phyloP scores from a whole-genome alignment of 2,797 vertebrate genomes.

The Phrynocephalus guinanensis region DNA sequence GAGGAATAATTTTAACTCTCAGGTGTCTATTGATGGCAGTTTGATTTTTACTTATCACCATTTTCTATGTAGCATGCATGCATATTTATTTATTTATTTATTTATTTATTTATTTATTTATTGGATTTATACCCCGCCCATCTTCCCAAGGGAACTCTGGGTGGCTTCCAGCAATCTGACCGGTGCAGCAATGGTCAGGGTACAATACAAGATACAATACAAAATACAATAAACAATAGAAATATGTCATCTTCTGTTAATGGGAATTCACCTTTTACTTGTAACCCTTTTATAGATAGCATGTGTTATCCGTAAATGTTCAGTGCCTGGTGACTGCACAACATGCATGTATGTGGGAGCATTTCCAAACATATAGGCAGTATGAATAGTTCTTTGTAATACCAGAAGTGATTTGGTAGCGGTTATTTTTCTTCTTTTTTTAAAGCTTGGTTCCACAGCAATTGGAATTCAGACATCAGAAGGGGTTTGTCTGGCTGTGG shows the following conservation, averaged over 20 bases:
- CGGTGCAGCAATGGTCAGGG: too few relatives aligned
- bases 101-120: too few relatives aligned
- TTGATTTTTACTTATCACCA: too few relatives aligned
- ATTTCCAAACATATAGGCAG: background rate
- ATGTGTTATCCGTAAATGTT: background rate
- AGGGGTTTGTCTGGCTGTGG: constrained; percentile 96
- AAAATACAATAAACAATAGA: too few relatives aligned
- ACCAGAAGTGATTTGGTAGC: fast-evolving
- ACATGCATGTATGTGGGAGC: background rate
- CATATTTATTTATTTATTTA: too few relatives aligned
- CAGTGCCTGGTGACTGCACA: background rate
- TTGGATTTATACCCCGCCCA: too few relatives aligned
- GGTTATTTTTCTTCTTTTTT: constrained; percentile 29
- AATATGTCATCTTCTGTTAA: too few relatives aligned
- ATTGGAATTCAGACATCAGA: constrained; percentile 98
- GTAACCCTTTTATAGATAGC: background rate
- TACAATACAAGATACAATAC: too few relatives aligned
- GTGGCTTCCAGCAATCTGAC: too few relatives aligned
- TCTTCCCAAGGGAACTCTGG: too few relatives aligned
- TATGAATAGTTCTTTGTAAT: background rate
- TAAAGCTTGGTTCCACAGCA: constrained; percentile 95
- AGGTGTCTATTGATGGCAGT: background rate
- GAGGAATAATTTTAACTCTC: background rate
- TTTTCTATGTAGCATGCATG: too few relatives aligned
- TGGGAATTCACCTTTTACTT: background rate